Percentiles rank a stretch among this genome's conserved stretches.
Evolutionary conservation across 2,888 invertebrate species (phyloP).

Genomic region (Dysmachus trigonus): DNA sequence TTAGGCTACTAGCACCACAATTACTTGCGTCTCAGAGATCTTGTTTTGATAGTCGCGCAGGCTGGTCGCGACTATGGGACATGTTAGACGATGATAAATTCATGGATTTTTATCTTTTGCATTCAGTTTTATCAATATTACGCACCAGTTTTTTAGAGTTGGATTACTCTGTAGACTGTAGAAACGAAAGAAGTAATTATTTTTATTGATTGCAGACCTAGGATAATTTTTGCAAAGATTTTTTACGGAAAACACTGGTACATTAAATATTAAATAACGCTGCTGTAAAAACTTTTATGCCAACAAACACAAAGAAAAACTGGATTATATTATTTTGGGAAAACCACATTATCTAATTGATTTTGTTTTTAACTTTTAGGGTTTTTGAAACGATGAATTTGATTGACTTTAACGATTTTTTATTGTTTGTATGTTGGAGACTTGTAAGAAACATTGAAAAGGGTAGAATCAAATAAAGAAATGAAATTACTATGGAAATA

Average conservation of each 20-base stretch:
- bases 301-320: neutral
- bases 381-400: too few relatives aligned
- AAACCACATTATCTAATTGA: neutral
- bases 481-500: too few relatives aligned
- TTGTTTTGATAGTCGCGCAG: neutral
- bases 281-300: too few relatives aligned
- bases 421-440: neutral
- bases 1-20: neutral
- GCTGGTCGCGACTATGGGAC: neutral
- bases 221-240: neutral
- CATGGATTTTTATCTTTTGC: neutral
- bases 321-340: neutral
- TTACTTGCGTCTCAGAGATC: neutral
- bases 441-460: too few relatives aligned
- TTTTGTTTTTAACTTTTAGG: neutral
- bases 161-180: neutral
- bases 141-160: neutral
- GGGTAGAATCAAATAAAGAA: too few relatives aligned
- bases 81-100: neutral
- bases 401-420: neutral
- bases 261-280: too few relatives aligned
- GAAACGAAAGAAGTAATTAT: neutral
- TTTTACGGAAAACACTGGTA: neutral
- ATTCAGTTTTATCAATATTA: neutral
- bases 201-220: neutral